These are phyloP conservation scores for Anarsia innoxiella DNA, from an alignment of 2,888 invertebrate genomes.

Conservation along the genomic window DNA sequence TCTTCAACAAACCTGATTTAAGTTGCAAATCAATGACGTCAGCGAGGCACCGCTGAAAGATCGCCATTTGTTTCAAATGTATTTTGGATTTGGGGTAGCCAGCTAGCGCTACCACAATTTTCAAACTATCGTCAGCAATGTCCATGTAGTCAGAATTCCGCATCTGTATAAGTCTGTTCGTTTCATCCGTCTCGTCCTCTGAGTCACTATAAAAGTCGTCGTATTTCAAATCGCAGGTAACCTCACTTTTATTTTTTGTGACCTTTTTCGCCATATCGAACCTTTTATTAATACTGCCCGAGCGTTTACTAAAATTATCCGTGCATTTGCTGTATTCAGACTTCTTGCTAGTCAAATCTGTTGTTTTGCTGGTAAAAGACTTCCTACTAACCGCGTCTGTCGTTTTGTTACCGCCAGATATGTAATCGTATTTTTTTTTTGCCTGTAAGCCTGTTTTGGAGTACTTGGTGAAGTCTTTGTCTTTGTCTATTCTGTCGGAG, in stretches of 20 bases:
- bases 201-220: slow-evolving; percentile 48
- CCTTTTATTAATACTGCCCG: no score
- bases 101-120: slow-evolving; percentile 49
- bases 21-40: slow-evolving; percentile 59
- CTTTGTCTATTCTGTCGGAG: no score
- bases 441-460: no score
- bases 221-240: slow-evolving; percentile 43
- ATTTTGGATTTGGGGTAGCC: slow-evolving; percentile 61
- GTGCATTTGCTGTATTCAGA: slow-evolving; percentile 34
- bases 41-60: slow-evolving; percentile 45
- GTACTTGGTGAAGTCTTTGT: no score
- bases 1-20: slow-evolving; percentile 48
- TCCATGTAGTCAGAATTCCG: slow-evolving; percentile 53
- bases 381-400: slow-evolving; percentile 18
- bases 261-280: no score
- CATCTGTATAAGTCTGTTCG: slow-evolving; percentile 48
- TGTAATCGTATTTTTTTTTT: slow-evolving; percentile 18
- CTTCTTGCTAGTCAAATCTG: slow-evolving; percentile 28
- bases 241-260: slow-evolving; percentile 38
- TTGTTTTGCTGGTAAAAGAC: slow-evolving; percentile 30
- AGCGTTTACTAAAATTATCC: slow-evolving; percentile 31
- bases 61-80: slow-evolving; percentile 49
- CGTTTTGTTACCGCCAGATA: slow-evolving; percentile 18
- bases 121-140: slow-evolving; percentile 51
- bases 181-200: slow-evolving; percentile 51